phyloP scores from a whole-genome alignment of 2,113 vertebrate species.

The Rissa tridactyla region DNA sequence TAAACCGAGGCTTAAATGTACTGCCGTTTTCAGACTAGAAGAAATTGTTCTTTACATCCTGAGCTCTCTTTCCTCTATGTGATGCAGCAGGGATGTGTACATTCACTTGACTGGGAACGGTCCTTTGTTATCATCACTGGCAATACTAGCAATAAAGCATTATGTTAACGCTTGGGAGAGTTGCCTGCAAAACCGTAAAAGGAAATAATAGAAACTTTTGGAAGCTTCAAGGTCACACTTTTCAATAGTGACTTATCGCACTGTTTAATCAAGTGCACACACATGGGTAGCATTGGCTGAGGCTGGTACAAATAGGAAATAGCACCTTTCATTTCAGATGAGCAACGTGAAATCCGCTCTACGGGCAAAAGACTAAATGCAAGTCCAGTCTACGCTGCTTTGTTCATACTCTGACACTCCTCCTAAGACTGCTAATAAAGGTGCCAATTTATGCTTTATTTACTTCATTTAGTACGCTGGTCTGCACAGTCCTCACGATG shows the following conservation, averaged over 20 bases:
- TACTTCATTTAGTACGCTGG: not conserved
- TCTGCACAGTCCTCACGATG: not conserved
- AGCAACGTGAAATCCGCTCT: not conserved
- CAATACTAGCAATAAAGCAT: not conserved
- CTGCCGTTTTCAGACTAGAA: not conserved
- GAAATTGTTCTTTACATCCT: not conserved
- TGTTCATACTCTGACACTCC: not conserved
- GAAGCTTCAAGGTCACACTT: conserved; percentile 36
- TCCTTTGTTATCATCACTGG: not conserved
- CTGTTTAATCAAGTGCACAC: not conserved
- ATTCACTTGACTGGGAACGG: not conserved
- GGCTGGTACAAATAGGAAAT: not conserved
- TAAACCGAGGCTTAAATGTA: not conserved
- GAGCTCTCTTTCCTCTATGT: not conserved
- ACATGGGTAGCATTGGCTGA: not conserved
- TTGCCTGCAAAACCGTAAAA: not conserved
- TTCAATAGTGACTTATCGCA: not conserved
- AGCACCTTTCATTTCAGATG: not conserved
- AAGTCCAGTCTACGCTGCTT: not conserved
- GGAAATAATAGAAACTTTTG: conserved; percentile 36
- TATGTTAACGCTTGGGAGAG: not conserved
- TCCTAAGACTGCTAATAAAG: not conserved
- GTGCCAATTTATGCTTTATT: not conserved
- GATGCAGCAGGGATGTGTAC: not conserved
- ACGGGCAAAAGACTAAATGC: not conserved